Conservation (phyloP, 2,113 vertebrate genomes). For the Menura novaehollandiae region DNA sequence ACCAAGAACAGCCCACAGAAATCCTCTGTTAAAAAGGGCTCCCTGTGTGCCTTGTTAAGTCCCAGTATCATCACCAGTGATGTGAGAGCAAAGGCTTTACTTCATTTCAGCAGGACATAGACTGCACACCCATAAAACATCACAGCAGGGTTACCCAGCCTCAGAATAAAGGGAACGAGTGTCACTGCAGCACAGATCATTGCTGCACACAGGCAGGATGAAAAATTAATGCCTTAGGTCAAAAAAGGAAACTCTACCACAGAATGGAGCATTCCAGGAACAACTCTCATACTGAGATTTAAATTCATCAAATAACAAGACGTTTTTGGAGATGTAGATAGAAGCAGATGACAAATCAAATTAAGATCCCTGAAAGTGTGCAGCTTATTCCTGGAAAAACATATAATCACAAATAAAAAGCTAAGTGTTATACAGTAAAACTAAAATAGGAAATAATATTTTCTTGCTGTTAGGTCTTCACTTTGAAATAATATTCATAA, state of each 20-base stretch:
- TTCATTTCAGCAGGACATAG: background rate
- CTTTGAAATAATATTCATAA: background rate
- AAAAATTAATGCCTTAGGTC: slow-evolving; percentile 19
- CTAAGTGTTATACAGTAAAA: background rate
- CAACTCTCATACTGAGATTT: background rate
- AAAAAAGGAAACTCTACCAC: background rate
- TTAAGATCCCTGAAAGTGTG: background rate
- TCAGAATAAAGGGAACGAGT: background rate
- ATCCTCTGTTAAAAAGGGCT: background rate
- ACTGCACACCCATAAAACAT: background rate
- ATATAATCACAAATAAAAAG: background rate
- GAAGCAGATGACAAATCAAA: background rate
- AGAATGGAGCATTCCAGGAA: background rate
- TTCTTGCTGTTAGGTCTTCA: background rate
- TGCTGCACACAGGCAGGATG: background rate
- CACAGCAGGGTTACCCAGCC: background rate
- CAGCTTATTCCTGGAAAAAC: background rate
- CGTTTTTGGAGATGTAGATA: background rate
- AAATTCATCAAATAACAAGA: background rate
- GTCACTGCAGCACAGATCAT: background rate
- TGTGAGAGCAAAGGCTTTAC: background rate
- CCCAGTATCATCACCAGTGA: background rate
- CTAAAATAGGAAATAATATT: background rate
- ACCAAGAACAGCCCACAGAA: background rate
- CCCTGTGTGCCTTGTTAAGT: background rate